Evolutionary conservation across 1,140 invertebrate genomes (phyloP).

Genomic region (Pseudomyrmex cubaensis): DNA sequence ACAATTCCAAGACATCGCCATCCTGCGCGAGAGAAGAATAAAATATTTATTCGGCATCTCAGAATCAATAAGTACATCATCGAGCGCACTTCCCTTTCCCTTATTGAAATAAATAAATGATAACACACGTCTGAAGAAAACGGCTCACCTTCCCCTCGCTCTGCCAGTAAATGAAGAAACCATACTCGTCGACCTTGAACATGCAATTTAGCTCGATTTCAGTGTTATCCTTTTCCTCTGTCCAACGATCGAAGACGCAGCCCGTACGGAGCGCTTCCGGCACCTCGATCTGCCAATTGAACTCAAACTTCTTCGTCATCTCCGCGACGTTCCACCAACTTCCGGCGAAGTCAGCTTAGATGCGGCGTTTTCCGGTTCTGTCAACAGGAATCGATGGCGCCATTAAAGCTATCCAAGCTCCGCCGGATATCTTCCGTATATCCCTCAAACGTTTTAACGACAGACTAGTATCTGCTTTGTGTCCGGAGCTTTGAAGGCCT

Average conservation of each 20-base stretch:
- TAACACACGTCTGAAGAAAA: background rate
- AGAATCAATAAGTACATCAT: no score
- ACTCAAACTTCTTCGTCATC: conserved; percentile 99
- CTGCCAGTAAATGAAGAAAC: conserved; percentile 99
- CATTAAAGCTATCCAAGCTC: background rate
- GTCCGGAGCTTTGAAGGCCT: background rate
- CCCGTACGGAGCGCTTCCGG: conserved; percentile 94
- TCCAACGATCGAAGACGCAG: conserved; percentile 97
- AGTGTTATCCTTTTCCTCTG: conserved; percentile 97
- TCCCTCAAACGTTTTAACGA: conserved; percentile 7
- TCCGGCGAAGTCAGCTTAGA: conserved; percentile 41
- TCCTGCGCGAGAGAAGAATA: conserved; percentile 89
- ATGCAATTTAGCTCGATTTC: conserved; percentile 95
- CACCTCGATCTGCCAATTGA: conserved; percentile 98
- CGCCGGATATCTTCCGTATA: background rate
- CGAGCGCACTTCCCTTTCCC: background rate
- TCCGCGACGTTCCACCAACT: conserved; percentile 60
- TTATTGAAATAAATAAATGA: background rate
- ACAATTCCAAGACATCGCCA: conserved; percentile 97
- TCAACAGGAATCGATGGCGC: conserved; percentile 3
- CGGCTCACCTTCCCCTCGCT: conserved; percentile 94
- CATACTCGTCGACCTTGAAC: conserved; percentile 99
- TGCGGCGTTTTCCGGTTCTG: conserved; percentile 51
- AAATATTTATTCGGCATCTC: background rate
- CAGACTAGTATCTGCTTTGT: conserved; percentile 1